These are phyloP conservation scores for Tinamus major DNA, from an alignment of 2,797 vertebrate genomes.

Conservation along the genomic window DNA sequence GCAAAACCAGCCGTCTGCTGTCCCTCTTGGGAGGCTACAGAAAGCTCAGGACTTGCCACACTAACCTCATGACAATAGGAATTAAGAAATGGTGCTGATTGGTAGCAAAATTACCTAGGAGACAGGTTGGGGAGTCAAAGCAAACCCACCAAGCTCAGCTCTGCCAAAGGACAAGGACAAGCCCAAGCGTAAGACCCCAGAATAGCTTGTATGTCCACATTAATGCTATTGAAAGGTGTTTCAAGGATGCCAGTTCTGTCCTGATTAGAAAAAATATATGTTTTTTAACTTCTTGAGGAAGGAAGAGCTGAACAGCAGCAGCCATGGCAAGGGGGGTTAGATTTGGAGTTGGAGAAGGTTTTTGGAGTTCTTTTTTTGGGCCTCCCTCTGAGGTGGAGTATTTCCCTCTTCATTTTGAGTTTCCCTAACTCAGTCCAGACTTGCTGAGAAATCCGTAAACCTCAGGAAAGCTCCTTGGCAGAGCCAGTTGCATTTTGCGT, in stretches of 20 bases:
- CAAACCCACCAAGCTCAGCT: background rate
- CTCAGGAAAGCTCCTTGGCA: slow-evolving; percentile 36
- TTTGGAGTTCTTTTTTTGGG: background rate
- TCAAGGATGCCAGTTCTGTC: background rate
- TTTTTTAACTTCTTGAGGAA: background rate
- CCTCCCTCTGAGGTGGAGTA: background rate
- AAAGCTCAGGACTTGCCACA: background rate
- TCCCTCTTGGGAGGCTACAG: background rate
- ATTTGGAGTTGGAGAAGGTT: background rate
- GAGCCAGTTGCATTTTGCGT: background rate
- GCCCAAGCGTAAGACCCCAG: too few species aligned
- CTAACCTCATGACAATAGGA: background rate
- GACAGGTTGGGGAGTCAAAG: background rate
- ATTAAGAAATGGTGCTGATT: background rate
- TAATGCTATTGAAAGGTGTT: background rate
- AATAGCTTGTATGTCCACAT: fast-evolving
- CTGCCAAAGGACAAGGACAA: background rate
- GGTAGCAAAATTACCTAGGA: background rate
- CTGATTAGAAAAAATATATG: background rate
- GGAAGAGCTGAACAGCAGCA: background rate
- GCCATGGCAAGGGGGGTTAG: background rate
- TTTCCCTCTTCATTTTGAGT: background rate
- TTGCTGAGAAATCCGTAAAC: slow-evolving; percentile 3
- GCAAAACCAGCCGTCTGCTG: background rate
- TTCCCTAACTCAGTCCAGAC: slow-evolving; percentile 35